Evolutionary conservation across 2,113 vertebrate species (phyloP).

Genomic region (Mormoops blainvillei): DNA sequence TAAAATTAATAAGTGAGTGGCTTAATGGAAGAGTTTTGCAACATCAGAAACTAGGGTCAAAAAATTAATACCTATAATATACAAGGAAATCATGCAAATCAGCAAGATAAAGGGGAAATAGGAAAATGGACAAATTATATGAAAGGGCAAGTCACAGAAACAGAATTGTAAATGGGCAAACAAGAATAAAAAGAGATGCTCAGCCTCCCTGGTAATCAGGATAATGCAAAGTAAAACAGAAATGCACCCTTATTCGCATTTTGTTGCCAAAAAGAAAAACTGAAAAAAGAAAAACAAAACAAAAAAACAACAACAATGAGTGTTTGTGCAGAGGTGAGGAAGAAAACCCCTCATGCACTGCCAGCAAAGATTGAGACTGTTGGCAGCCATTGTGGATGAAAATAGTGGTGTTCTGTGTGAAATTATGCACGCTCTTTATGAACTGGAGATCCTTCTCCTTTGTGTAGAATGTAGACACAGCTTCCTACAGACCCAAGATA

Average conservation of each 20-base stretch:
- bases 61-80: background rate
- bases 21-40: constrained; percentile 3
- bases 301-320: background rate
- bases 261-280: background rate
- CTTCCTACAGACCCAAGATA: background rate
- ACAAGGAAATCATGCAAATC: background rate
- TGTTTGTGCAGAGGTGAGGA: background rate
- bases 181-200: background rate
- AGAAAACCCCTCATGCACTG: background rate
- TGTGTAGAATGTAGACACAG: background rate
- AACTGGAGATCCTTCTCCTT: background rate
- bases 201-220: background rate
- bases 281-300: background rate
- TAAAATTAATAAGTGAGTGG: background rate
- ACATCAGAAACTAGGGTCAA: background rate
- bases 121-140: background rate
- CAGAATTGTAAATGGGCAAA: background rate
- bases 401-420: background rate
- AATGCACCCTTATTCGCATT: background rate
- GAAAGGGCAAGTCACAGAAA: constrained; percentile 22
- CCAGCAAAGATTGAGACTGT: background rate
- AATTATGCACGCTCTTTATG: background rate
- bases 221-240: background rate
- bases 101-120: background rate
- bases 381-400: background rate